Base-by-base conservation (phyloP, 1,140 invertebrate species). In the Procambarus virginalis region DNA sequence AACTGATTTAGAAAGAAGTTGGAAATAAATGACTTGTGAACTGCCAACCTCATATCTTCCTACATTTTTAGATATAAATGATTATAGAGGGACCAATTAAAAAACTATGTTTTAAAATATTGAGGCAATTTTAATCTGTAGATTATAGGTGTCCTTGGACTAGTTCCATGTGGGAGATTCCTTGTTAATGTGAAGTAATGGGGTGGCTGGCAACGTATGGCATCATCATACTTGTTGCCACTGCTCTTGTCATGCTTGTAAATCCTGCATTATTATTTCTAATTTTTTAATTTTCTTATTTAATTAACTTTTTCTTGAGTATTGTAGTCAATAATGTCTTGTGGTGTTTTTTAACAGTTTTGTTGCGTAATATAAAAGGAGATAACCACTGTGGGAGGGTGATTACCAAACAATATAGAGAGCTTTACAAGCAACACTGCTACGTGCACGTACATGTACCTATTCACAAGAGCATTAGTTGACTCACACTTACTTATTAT, bases 21-120 rank as follows among this genome's bases (percentile, higher is more conserved):
- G 68, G 20, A 73, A 34, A 34, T 34, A 34, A 73, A 34, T 73
- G 22, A 34, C 22, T 73, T 20, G 22, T 34, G 68, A 34, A 73
- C 68, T 73, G 68, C 68, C 68, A 73, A 34, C 10, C 10, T 73
- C 68, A 73, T 73, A 73, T 73, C 68, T 73, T 73, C 68, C 68
- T 73, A 73, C n/a, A 73, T 34, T 73, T 73, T 73, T 73, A 34
- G 22, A 73, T 73, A 73, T 34, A 73, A 34, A 34, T 34, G 34
- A 73, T 34, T 8, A 73, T 68, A 68, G 64, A 73, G 68, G 68
- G 68, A 73, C 68, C 68, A 73, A 73, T 73, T 9, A 17, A 68
- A 68, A 68, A 68, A 17, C 22, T 34, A 34, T 73, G 5, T 73
- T 73, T 73, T 73, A 34, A 73, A 73, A 34, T 73, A 73, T 34